phyloP scores from a whole-genome alignment of 1,140 invertebrate species.

The Chelonus insularis region DNA sequence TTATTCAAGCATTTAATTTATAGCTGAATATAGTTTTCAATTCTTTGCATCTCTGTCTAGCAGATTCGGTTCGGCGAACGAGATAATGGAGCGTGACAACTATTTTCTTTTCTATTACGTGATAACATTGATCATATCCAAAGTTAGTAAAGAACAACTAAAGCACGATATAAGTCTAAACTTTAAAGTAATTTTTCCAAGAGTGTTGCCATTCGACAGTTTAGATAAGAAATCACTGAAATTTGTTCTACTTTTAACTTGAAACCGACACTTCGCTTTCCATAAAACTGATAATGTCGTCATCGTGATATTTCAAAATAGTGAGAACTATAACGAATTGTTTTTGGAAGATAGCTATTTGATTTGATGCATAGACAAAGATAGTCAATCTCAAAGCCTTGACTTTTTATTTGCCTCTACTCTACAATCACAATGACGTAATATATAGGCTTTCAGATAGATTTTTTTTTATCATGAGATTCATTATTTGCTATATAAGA shows the following conservation, averaged over 20 bases:
- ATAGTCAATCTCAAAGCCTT: conserved; percentile 29
- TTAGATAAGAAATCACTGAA: conserved; percentile 11
- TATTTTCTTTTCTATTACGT: conserved; percentile 28
- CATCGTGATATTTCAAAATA: neutral
- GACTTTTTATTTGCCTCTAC: conserved; percentile 36
- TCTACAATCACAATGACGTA: neutral
- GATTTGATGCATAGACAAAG: conserved; percentile 9
- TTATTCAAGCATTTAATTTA: neutral
- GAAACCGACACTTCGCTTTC: neutral
- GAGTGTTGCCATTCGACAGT: conserved; percentile 1
- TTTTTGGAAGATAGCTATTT: neutral
- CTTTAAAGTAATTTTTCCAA: conserved; percentile 1
- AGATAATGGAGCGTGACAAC: conserved; percentile 26
- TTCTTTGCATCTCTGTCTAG: neutral
- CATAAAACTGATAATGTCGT: conserved; percentile 12
- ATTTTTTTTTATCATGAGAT: no score
- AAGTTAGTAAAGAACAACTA: neutral
- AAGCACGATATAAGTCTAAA: neutral
- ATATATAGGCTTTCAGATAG: no score
- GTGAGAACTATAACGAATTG: neutral
- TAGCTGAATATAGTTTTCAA: neutral
- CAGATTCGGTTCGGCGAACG: conserved; percentile 20
- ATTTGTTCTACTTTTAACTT: conserved; percentile 7
- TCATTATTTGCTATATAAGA: no score
- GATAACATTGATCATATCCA: conserved; percentile 21